phyloP scores from a whole-genome alignment of 2,888 invertebrate species.

The Ennomos fuscantarius region DNA sequence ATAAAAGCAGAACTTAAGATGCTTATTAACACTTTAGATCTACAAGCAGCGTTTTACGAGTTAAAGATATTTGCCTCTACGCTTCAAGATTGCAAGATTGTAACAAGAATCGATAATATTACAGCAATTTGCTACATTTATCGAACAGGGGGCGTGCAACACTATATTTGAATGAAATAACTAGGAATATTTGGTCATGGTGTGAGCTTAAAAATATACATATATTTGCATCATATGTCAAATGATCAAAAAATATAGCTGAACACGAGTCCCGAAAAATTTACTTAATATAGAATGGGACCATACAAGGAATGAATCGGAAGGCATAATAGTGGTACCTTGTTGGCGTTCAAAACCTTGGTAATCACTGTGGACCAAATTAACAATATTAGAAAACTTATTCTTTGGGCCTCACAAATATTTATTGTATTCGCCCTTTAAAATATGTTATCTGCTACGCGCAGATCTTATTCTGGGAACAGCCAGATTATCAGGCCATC shows the following conservation, averaged over 20 bases:
- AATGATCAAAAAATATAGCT: constrained; percentile 8
- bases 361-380: constrained; percentile 31
- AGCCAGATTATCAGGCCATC: constrained; percentile 37
- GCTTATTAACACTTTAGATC: constrained; percentile 22
- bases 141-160: no score
- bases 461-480: constrained; percentile 33
- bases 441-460: no score
- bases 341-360: constrained; percentile 41
- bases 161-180: no score
- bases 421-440: constrained; percentile 37
- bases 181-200: constrained; percentile 26
- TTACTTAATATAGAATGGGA: constrained; percentile 31
- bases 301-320: constrained; percentile 26
- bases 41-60: constrained; percentile 16
- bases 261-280: constrained; percentile 28
- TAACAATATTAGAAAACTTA: constrained; percentile 28
- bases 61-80: constrained; percentile 14
- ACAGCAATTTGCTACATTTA: constrained; percentile 17
- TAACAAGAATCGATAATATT: no score
- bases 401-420: constrained; percentile 33
- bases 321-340: constrained; percentile 39
- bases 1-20: constrained; percentile 9
- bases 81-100: constrained; percentile 2
- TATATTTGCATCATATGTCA: background rate
- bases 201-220: background rate